Base-by-base conservation (phyloP, 1,140 invertebrate genomes). In the Apocrypta bakeri region DNA sequence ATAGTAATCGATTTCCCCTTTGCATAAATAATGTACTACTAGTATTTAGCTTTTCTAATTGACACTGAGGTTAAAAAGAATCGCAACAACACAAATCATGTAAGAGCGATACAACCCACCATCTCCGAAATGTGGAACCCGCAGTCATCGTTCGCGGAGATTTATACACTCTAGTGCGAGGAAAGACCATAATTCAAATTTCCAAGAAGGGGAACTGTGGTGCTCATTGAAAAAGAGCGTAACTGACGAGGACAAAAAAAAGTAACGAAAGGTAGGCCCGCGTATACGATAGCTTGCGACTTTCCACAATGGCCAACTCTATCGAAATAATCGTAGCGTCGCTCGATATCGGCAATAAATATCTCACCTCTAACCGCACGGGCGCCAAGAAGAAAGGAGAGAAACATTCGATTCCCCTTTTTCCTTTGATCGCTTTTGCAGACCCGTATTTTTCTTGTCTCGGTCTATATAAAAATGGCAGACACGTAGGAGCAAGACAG, bases 341-440 rank as follows among this genome's bases (percentile, higher is more conserved):
- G n/a, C n/a, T 12, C 64, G 31, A 42, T 83, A 79, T 83, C 76
- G 76, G 82, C 68, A 79, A 83, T 83, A 83, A 83, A 83, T 83
- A 78, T 83, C 74, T 79, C 76, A 77, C 31, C 81, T 31, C 37
- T 63, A 77, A 82, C 74, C 81, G 48, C 76, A 61, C 82, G 82
- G 76, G 48, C n/a, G 7, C 17, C 14, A n/a, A 29, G 42, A 73
- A 73, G 69, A 40, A 73, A 63, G 56, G n/a, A 12, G 29, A 29
- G 24, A 25, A 6, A 33, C 56, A 64, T 78, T 82, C 66, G 74
- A 82, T 82, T 82, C 81, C 81, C 74, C 64, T 82, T 78, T 73
- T 61, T 17, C n/a, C 29, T 77, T 27, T 42, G 29, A 21, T 42
- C 37, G 33, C 14, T 14, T 9, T 17, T n/a, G 14, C 42, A 42